Conservation (phyloP, 2,797 vertebrate species). For the Syncerus caffer region DNA sequence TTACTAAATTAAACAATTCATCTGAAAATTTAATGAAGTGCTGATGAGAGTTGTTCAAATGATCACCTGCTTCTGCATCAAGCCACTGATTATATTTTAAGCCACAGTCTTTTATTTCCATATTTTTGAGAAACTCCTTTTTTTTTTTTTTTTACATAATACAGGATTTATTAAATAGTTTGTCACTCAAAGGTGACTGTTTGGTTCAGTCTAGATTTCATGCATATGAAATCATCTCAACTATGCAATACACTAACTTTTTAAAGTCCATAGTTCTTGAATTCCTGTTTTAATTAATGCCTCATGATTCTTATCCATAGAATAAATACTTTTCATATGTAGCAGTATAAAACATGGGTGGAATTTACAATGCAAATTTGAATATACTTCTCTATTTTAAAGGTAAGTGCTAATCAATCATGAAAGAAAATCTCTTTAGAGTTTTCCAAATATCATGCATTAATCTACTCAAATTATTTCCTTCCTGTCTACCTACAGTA, state of each 20-base stretch:
- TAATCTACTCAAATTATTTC: constrained; percentile 64
- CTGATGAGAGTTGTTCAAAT: neutral
- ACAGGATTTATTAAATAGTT: neutral
- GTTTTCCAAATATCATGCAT: constrained; percentile 52
- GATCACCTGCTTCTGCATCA: neutral
- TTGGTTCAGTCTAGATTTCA: constrained; percentile 3
- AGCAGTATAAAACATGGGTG: neutral
- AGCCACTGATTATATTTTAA: neutral
- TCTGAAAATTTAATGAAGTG: neutral
- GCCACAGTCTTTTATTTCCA: neutral
- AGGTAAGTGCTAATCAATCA: constrained; percentile 54
- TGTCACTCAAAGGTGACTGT: constrained; percentile 11
- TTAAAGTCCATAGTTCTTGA: neutral
- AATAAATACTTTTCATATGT: neutral
- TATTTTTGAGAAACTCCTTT: neutral
- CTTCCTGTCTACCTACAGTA: constrained; percentile 58
- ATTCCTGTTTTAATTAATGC: neutral
- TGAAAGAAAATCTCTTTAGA: neutral
- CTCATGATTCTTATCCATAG: neutral
- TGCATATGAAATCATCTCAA: neutral
- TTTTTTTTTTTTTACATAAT: neutral
- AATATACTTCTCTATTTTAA: constrained; percentile 41
- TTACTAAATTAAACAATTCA: constrained; percentile 16
- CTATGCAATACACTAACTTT: neutral
- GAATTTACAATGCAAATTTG: constrained; percentile 34